Evolutionary conservation across 37 sponge, comb jelly and placozoan genomes (phyloP).

Genomic region (Amphimedon queenslandica): DNA sequence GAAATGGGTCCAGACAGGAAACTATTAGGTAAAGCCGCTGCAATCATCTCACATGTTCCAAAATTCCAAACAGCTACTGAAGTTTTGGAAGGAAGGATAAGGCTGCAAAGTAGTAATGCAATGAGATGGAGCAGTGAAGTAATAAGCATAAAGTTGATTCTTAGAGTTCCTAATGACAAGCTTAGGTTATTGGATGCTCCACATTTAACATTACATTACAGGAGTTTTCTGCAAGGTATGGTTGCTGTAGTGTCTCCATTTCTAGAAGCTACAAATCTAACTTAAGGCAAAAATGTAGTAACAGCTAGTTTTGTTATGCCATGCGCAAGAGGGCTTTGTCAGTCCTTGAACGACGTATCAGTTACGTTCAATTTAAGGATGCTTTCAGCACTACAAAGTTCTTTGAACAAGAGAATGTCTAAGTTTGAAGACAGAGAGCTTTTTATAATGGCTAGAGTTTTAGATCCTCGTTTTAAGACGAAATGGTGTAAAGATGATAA

Average conservation of each 20-base stretch:
- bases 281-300: neutral
- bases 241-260: constrained; percentile 7
- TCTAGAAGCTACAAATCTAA: constrained; percentile 7
- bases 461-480: neutral
- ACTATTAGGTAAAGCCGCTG: neutral
- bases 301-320: constrained; percentile 13
- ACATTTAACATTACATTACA: neutral
- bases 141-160: constrained; percentile 10
- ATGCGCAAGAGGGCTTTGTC: neutral
- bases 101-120: constrained; percentile 1
- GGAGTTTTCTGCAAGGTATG: neutral
- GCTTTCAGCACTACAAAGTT: neutral
- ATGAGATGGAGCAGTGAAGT: constrained; percentile 21
- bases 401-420: neutral
- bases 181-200: constrained; percentile 5
- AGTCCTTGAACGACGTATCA: neutral
- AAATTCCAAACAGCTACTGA: constrained; percentile 10
- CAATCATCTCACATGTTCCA: constrained; percentile 9
- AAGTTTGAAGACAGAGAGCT: neutral
- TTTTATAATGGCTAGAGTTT: neutral
- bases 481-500: too few relatives aligned
- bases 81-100: constrained; percentile 13
- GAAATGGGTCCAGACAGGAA: neutral
- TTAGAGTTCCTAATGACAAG: constrained; percentile 7
- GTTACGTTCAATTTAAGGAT: neutral